Evolutionary conservation across 2,113 vertebrate genomes (phyloP).

Genomic region (Tinamus guttatus): DNA sequence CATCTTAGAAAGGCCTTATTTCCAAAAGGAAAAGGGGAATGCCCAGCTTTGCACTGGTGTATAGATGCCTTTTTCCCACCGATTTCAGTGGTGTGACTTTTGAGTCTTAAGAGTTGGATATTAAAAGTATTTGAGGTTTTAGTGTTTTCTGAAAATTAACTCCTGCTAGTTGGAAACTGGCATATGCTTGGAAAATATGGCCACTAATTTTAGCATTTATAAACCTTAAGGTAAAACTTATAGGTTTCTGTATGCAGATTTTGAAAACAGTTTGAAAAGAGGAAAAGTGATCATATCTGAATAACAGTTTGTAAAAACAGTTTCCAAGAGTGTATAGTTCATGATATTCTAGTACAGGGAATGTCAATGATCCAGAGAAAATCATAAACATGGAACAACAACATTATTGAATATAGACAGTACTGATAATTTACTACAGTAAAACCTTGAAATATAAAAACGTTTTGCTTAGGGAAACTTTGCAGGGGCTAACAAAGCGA

Average conservation of each 20-base stretch:
- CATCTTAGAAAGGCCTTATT: background rate
- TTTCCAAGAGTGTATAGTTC: background rate
- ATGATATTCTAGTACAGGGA: background rate
- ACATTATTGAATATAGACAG: background rate
- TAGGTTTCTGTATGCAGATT: background rate
- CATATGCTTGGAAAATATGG: background rate
- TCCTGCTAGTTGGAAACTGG: background rate
- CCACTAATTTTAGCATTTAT: background rate
- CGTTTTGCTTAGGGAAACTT: background rate
- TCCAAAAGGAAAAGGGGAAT: background rate
- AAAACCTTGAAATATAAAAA: background rate
- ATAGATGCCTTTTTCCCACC: background rate
- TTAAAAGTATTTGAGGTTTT: background rate
- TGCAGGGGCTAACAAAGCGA: background rate
- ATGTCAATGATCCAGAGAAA: background rate
- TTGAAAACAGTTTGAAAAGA: background rate
- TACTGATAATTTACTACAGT: background rate
- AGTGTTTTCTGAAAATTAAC: background rate
- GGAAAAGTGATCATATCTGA: background rate
- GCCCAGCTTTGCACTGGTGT: background rate
- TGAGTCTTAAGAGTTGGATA: rapidly evolving
- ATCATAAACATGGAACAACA: background rate
- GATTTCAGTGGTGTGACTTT: background rate
- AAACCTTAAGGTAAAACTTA: background rate
- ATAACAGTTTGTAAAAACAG: background rate